Conservation (phyloP, 2,888 invertebrate species). For the Acanthacorydalis orientalis region DNA sequence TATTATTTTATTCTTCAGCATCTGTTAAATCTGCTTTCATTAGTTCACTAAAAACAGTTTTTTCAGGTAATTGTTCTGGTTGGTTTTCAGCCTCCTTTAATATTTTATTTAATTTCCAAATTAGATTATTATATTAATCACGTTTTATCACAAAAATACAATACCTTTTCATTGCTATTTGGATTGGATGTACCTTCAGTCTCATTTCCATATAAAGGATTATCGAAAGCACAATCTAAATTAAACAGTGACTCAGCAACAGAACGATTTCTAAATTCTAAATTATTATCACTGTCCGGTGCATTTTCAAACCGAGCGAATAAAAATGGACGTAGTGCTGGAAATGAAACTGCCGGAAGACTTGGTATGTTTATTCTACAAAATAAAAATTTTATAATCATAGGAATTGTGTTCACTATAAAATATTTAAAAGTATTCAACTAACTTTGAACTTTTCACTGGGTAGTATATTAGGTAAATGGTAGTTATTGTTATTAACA, state of each 20-base stretch:
- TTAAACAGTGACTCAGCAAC: slow-evolving; percentile 7
- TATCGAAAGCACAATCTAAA: slow-evolving; percentile 8
- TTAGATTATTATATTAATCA: no score
- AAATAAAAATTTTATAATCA: not conserved
- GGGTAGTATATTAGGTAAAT: not conserved
- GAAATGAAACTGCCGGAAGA: not conserved
- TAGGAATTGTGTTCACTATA: not conserved
- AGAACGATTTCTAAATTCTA: slow-evolving; percentile 7
- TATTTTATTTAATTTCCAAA: no score
- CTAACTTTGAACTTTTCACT: not conserved
- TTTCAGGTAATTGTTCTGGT: no score
- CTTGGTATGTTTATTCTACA: not conserved
- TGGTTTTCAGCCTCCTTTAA: no score
- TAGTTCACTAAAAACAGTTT: no score
- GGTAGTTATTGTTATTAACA: not conserved
- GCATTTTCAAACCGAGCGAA: slow-evolving; percentile 9
- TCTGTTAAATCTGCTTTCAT: no score
- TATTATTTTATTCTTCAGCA: no score
- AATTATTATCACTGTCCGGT: slow-evolving; percentile 3
- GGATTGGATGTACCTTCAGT: no score
- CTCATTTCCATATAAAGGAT: slow-evolving; percentile 4
- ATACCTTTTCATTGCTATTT: no score
- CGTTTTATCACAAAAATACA: no score
- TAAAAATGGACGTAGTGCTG: slow-evolving; percentile 4
- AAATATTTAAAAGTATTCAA: not conserved